phyloP scores from a whole-genome alignment of 2,113 vertebrate species.

The Choloepus hoffmanni region DNA sequence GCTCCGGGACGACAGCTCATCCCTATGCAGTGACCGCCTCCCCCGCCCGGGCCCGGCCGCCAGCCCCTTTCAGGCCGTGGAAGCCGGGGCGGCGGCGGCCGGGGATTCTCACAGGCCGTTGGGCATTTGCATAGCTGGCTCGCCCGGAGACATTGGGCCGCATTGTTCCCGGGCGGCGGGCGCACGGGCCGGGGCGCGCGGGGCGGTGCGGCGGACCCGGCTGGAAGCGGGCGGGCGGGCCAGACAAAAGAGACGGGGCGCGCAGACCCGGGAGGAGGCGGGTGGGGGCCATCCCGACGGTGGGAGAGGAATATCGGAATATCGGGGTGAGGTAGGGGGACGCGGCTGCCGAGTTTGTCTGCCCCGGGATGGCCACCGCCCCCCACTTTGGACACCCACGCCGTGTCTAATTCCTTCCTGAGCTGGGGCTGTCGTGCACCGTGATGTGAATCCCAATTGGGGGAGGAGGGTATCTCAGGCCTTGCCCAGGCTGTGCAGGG shows the following conservation, averaged over 20 bases:
- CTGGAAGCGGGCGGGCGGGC: conserved; percentile 47
- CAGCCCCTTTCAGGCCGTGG: conserved; percentile 85
- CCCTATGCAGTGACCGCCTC: conserved; percentile 84
- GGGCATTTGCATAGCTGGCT: conserved; percentile 88
- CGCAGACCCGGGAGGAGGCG: neutral
- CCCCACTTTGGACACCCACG: conserved; percentile 72
- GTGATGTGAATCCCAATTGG: conserved; percentile 76
- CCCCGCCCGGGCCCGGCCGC: conserved; percentile 71
- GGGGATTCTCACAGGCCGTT: conserved; percentile 83
- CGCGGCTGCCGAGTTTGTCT: neutral
- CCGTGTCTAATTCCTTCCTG: conserved; percentile 79
- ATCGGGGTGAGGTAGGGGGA: conserved; percentile 52
- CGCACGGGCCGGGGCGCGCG: conserved; percentile 32
- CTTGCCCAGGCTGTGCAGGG: conserved; percentile 55
- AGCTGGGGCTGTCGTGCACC: neutral
- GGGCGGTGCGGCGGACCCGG: conserved; percentile 39
- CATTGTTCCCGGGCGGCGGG: conserved; percentile 83
- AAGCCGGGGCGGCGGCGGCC: conserved; percentile 82
- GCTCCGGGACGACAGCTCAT: conserved; percentile 86
- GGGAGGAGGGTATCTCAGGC: neutral
- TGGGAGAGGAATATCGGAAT: conserved; percentile 56
- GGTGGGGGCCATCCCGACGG: neutral
- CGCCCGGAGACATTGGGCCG: conserved; percentile 86
- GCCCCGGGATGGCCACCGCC: conserved; percentile 34
- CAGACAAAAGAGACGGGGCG: conserved; percentile 71